These are phyloP conservation scores for Glandiceps talaboti DNA, from an alignment of 53 echinoderm and acorn worm species.

Conservation along the genomic window DNA sequence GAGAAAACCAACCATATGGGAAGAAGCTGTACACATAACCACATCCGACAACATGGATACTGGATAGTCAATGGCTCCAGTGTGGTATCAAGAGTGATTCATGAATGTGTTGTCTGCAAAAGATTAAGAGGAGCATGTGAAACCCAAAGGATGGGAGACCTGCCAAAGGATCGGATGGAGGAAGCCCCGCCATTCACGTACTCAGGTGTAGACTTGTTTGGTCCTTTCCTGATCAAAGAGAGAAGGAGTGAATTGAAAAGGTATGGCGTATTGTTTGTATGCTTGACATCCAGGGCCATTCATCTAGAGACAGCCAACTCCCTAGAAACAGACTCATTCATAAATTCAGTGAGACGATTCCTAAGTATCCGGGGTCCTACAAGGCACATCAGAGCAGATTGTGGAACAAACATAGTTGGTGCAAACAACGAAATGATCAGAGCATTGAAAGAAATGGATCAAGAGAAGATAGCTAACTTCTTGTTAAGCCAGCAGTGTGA, in stretches of 20 bases:
- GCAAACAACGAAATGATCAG: background rate
- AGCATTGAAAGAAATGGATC: background rate
- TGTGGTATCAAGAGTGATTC: background rate
- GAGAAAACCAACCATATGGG: background rate
- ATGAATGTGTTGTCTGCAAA: constrained; percentile 6
- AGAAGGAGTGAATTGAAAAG: background rate
- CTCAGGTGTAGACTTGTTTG: background rate
- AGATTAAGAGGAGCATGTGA: background rate
- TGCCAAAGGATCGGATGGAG: background rate
- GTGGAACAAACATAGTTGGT: constrained; percentile 1
- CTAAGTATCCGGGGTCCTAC: constrained; percentile 1
- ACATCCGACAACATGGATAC: background rate
- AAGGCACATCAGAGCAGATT: constrained; percentile 4
- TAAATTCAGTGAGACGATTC: background rate
- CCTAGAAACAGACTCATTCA: background rate
- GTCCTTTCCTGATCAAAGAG: background rate
- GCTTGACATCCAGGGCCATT: background rate
- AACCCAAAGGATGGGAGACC: background rate
- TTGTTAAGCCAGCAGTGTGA: constrained; percentile 8
- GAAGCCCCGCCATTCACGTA: constrained; percentile 3
- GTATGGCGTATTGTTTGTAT: background rate
- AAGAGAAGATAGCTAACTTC: background rate
- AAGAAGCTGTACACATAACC: background rate
- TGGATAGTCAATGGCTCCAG: background rate
- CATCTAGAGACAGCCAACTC: background rate